Base-by-base conservation (phyloP, 1,140 invertebrate genomes). In the Notospermus geniculatus region DNA sequence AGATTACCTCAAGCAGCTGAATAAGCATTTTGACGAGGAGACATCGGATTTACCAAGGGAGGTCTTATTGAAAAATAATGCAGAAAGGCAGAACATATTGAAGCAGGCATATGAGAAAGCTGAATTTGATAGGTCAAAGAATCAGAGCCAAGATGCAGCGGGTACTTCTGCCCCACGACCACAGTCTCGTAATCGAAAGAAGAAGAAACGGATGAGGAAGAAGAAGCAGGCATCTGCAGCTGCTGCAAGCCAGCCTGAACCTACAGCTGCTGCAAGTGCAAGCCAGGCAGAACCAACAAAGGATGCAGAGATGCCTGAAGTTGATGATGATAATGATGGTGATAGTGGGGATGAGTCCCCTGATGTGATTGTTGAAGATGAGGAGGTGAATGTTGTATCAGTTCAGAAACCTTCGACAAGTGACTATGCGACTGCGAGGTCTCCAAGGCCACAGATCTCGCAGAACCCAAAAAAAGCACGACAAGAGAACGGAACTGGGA, bases 21-120 rank as follows among this genome's bases (percentile, higher is more conserved):
- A 5, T 5, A 19, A 27, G 19, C 19, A 50, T 27, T 50, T 50
- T 27, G n/a, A 5, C n/a, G 46, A 50, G 25, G 46, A 50, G 46
- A 50, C 46, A 5, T 19, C 46, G n/a, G 19, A 50, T n/a, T 50
- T 50, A 9, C 9, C 46, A 27, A 5, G 46, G 9, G 46, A 50
- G n/a, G 46, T 7, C n/a, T 50, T 23, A 9, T 23, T 50, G n/a
- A 50, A 50, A n/a, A 19, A 27, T 27, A 50, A 50, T 50, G 25
- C 19, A n/a, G 46, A 50, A n/a, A 5, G 46, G 4, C 46, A 50
- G n/a, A 50, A 50, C 4, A 50, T 50, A 5, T 50, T 50, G 46
- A 23, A 19, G 46, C 5, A 19, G 5, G 19, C 25, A 9, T 50
- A 23, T n/a, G 19, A 27, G 46, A 19, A 27, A 50, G 46, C 32